These are phyloP conservation scores for Dicerorhinus sumatrensis DNA, from an alignment of 2,113 vertebrate species.

Conservation along the genomic window DNA sequence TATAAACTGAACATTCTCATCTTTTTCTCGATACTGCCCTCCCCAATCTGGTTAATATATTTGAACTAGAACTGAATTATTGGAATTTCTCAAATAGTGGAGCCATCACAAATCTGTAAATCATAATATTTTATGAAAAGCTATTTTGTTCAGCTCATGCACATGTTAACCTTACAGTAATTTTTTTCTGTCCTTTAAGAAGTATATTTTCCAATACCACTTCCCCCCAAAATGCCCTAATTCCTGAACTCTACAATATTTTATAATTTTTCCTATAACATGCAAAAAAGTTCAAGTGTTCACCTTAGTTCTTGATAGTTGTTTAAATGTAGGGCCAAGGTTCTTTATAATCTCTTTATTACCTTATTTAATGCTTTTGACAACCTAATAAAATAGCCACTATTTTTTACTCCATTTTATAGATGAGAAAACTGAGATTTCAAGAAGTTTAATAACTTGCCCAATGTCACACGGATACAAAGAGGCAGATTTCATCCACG, in stretches of 20 bases:
- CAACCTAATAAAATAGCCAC: background rate
- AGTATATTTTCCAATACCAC: background rate
- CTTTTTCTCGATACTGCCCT: background rate
- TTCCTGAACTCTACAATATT: background rate
- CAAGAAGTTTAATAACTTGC: background rate
- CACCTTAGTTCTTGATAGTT: background rate
- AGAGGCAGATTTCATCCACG: background rate
- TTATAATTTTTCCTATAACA: background rate
- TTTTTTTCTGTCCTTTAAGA: background rate
- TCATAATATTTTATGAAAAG: background rate
- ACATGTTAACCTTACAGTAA: background rate
- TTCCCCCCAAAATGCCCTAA: background rate
- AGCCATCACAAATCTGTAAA: background rate
- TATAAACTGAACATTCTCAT: background rate
- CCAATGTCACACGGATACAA: background rate
- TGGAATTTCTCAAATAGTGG: slow-evolving; percentile 4
- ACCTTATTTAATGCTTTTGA: background rate
- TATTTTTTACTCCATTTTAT: background rate
- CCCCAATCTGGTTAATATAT: background rate
- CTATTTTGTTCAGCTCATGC: background rate
- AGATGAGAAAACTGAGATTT: background rate
- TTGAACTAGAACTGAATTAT: background rate
- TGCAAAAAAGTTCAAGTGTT: background rate
- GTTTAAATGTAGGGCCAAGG: background rate
- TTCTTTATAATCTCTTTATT: background rate